Evolutionary conservation across 2,797 vertebrate species (phyloP), one percentile per base, ranked within the genome.

Genomic region (Rhinophrynus dorsalis): DNA sequence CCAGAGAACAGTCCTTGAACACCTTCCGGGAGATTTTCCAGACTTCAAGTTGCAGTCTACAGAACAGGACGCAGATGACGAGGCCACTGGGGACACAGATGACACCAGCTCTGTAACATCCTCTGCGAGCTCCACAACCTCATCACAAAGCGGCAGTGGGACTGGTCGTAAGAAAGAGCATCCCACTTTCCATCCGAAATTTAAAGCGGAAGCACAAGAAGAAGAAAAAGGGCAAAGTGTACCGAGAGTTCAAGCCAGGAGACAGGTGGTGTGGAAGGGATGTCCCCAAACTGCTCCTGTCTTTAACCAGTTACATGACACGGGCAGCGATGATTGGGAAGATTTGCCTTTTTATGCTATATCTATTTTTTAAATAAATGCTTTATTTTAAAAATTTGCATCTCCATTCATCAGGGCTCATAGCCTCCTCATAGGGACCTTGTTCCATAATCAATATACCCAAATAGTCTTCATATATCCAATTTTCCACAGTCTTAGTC

Each of bases 141-240:
- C 97, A 0, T 96, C 96, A 8, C 95, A 98, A 85, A 98, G 96
- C 0, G 92, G 95, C 29, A 93, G 94, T 0, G 92, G 92, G 51
- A 81, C 89, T 0, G 83, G 92, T 47, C 94, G 96, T 10, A 98
- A 92, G 81, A 98, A 98, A 59, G 97, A 95, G 82, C 94, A 97
- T 76, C 97, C 97, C 0, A n/a, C 90, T 99, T 3, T 98, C 96
- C 27, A 97, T 99, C 81, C 95, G 94, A 62, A 99, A 97, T 83
- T 83, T 99, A 61, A 99, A 98, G 83, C 89, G 94, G 61, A 99
- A 98, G 74, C 96, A 98, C 87, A 99, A 98, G 89, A 94, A 98
- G 85, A 99, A 97, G 90, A 90, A 69, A 66, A 92, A 96, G 86
- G 96, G 91, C 7, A 98, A 97, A 81, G 91, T 96, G 75, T 95